Evolutionary conservation across 2,797 vertebrate genomes (phyloP).

Genomic region (Parotocinclus haroldoi): DNA sequence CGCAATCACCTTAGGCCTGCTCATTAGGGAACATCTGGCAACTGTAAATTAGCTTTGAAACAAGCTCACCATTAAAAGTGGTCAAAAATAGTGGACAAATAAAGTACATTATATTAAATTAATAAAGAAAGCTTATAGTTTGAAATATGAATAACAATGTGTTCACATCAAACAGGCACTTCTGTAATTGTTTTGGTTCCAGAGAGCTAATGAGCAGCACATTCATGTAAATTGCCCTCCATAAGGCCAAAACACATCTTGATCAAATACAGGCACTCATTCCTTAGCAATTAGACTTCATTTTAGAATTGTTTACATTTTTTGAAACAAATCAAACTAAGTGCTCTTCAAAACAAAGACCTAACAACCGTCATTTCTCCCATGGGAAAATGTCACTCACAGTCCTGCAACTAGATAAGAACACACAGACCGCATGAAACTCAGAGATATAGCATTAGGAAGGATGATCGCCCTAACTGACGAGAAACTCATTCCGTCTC

Average conservation of each 20-base stretch:
- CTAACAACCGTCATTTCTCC: conserved; percentile 51
- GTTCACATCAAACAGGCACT: no score
- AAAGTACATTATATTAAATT: no score
- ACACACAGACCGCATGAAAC: conserved; percentile 2
- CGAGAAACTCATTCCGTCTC: conserved; percentile 67
- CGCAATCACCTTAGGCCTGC: no score
- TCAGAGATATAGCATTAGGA: conserved; percentile 19
- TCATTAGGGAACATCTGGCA: no score
- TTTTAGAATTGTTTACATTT: conserved; percentile 42
- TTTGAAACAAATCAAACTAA: conserved; percentile 46
- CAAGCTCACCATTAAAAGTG: no score
- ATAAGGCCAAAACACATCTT: conserved; percentile 41
- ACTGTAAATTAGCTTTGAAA: no score
- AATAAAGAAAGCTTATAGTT: no score
- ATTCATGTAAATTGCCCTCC: conserved; percentile 56
- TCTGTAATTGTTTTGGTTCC: no score
- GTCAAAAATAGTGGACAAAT: no score
- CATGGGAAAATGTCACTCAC: conserved; percentile 49
- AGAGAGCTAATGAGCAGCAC: background rate
- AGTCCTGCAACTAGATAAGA: conserved; percentile 40
- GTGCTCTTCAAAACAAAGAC: conserved; percentile 24
- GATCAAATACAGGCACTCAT: conserved; percentile 53
- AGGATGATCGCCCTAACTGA: conserved; percentile 47
- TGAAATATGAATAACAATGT: no score
- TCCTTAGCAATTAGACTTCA: conserved; percentile 45